A percentile compares a stretch with the other conserved stretches of the same genome.
These are phyloP conservation scores for Petrocephalus schoutedeni DNA, from an alignment of 2,797 vertebrate species.

Conservation along the genomic window DNA sequence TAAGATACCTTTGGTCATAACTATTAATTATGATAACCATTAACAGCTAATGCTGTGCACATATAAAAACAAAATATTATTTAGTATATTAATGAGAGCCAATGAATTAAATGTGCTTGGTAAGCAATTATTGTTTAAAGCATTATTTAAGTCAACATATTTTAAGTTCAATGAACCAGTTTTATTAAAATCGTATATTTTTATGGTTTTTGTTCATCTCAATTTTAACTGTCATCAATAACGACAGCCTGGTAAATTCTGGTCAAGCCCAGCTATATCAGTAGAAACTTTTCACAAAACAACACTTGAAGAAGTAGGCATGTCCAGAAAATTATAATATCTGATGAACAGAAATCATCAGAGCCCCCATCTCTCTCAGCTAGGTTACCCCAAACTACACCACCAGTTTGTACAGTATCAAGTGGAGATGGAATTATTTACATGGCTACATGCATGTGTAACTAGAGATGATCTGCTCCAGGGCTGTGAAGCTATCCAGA, in stretches of 20 bases:
- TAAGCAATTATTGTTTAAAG: background rate
- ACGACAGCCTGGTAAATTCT: background rate
- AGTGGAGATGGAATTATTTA: background rate
- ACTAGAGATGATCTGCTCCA: constrained; percentile 89
- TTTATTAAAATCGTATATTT: background rate
- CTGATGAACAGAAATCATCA: background rate
- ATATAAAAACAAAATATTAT: no score
- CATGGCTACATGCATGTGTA: constrained; percentile 67
- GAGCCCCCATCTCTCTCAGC: background rate
- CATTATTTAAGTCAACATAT: background rate
- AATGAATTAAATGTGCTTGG: no score
- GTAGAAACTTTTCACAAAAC: background rate
- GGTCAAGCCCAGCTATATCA: background rate
- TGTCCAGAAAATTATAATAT: background rate
- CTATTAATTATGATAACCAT: no score
- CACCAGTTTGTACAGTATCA: background rate
- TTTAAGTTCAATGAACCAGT: background rate
- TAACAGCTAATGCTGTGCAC: no score
- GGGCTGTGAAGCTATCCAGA: constrained; percentile 79
- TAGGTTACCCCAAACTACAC: background rate
- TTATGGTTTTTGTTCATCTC: background rate
- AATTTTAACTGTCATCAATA: background rate
- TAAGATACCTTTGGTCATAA: no score
- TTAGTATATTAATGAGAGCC: no score
- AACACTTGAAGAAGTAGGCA: background rate